These are phyloP conservation scores for Brotula barbata DNA, from an alignment of 2,797 vertebrate species.

Conservation along the genomic window DNA sequence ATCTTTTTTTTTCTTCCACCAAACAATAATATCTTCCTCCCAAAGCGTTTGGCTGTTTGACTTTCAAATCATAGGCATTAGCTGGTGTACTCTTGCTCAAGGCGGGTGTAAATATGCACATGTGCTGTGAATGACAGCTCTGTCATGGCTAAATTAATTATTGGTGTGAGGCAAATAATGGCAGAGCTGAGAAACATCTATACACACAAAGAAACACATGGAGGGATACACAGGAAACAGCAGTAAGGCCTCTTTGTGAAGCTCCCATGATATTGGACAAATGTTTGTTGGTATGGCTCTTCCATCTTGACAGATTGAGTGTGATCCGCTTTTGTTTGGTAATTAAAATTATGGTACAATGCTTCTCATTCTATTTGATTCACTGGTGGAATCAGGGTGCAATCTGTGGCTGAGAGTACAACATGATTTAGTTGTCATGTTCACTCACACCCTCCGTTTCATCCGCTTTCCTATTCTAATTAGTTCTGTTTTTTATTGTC, in stretches of 20 bases:
- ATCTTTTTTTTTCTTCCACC: constrained; percentile 58
- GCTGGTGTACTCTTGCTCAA: constrained; percentile 76
- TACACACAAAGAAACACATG: constrained; percentile 80
- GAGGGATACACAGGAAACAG: constrained; percentile 75
- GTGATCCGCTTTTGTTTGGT: constrained; percentile 77
- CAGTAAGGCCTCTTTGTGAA: constrained; percentile 73
- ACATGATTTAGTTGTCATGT: constrained; percentile 64
- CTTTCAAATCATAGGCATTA: constrained; percentile 81
- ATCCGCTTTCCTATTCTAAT: constrained; percentile 59
- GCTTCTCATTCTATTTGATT: constrained; percentile 61
- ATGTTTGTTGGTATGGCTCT: constrained; percentile 77
- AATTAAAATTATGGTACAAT: constrained; percentile 74
- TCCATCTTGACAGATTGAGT: constrained; percentile 71
- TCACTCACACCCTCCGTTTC: constrained; percentile 48
- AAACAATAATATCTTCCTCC: constrained; percentile 79
- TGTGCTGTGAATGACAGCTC: constrained; percentile 79
- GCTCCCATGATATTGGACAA: constrained; percentile 77
- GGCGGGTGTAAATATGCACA: constrained; percentile 81
- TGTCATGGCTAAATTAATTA: constrained; percentile 81
- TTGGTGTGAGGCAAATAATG: constrained; percentile 77
- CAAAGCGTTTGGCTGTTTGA: constrained; percentile 79
- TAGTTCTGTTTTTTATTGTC: constrained; percentile 17
- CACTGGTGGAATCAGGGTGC: constrained; percentile 58
- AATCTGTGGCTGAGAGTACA: constrained; percentile 62
- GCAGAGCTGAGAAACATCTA: constrained; percentile 77